Evolutionary conservation across 2,797 vertebrate species (phyloP), one percentile per base, ranked within the genome.

Genomic region (Sebastes paucispinis): DNA sequence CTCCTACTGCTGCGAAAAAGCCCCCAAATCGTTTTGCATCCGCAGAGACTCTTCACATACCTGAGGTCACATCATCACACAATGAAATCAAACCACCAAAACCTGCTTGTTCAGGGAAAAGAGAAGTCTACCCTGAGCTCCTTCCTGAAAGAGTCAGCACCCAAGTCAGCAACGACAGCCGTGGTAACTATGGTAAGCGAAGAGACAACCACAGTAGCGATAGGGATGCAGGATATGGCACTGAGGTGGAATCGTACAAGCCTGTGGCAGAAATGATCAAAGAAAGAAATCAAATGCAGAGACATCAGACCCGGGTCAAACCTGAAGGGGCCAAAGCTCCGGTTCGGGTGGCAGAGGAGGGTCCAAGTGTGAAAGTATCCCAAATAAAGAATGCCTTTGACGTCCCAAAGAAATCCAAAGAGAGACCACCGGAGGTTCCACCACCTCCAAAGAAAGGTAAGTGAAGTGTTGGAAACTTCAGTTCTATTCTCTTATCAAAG

Each of bases 311-410:
- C 32, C 50, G 81, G 63, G 57, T 36, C 24, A 91, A 78, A 84
- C 52, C 87, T 2, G 90, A 93, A 5, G 85, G 16, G 4, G 2
- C 74, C 60, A 93, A 90, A 87, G 25, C 80, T 76, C 82, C 52
- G 7, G 77, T 89, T 32, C 64, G 55, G 16, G 62, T 88, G 68
- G 43, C 73, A 7, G 93, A 93, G 58, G 86, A 88, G 77, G 86
- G 65, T 54, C 80, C 89, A 2, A 92, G 83, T 43, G 71, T 94
- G 60, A 96, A 94, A 74, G 93, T 96, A 6, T 92, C 91, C 24
- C 92, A 95, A 68, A 95, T 95, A 83, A 95, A 94, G 79, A 93
- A 82, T 55, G 4, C 94, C 16, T 96, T 96, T 74, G 95, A 96
- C 63, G 88, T 92, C 57, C 92, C 93, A 31, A 95, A 95, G 88